phyloP scores from a whole-genome alignment of 1,140 invertebrate genomes.

The Ephestia elutella region DNA sequence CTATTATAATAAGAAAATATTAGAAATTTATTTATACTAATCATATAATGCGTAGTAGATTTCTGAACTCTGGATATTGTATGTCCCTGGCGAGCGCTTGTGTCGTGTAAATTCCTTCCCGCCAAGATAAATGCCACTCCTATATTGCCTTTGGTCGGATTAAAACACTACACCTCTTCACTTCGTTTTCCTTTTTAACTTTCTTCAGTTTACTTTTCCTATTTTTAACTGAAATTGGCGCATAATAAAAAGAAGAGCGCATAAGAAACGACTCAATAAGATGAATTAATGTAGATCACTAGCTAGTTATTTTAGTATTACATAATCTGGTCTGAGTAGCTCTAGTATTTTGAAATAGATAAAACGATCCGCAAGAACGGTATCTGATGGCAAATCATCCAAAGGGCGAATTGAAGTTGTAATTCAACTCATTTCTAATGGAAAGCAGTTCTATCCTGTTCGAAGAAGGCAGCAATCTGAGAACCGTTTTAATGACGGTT shows the following conservation, averaged over 20 bases:
- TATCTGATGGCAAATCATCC: not conserved
- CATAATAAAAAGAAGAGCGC: no score
- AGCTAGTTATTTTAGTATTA: no score
- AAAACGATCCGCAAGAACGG: not conserved
- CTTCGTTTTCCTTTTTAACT: conserved; percentile 26
- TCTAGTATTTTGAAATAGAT: not conserved
- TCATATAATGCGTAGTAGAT: no score
- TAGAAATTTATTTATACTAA: no score
- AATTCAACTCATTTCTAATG: conserved; percentile 20
- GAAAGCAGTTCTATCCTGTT: conserved; percentile 39
- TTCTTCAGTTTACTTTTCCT: not conserved
- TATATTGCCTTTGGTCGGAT: conserved; percentile 48
- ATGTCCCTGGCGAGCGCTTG: conserved; percentile 34
- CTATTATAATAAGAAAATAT: no score
- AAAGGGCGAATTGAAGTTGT: not conserved
- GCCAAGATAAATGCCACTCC: conserved; percentile 52
- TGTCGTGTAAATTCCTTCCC: conserved; percentile 63
- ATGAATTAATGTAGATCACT: no score
- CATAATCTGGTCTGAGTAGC: no score
- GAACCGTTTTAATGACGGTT: conserved; percentile 65
- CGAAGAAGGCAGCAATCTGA: conserved; percentile 38
- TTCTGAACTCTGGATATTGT: not conserved
- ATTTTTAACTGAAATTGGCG: no score
- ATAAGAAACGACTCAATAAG: no score
- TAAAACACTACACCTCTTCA: conserved; percentile 39